phyloP scores from a whole-genome alignment of 2,797 vertebrate genomes.

The Phrynocephalus guinanensis region DNA sequence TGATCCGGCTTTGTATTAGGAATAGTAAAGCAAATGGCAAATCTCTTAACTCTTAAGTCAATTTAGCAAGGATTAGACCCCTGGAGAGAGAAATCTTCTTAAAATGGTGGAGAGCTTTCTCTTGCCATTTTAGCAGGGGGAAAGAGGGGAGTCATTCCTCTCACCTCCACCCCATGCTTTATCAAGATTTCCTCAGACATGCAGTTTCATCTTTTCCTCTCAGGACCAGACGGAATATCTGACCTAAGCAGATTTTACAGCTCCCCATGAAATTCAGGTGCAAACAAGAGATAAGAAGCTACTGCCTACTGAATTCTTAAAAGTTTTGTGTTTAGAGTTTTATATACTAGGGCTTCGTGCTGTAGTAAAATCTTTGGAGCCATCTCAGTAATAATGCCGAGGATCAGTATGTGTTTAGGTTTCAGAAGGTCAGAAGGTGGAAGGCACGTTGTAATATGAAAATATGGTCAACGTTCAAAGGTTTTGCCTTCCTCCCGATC shows the following conservation, averaged over 20 bases:
- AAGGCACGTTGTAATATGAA: not conserved
- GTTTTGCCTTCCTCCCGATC: not conserved
- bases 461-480: not conserved
- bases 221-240: constrained; percentile 29
- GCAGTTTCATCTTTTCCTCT: constrained; percentile 29
- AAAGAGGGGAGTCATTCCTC: constrained; percentile 1
- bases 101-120: constrained; percentile 47
- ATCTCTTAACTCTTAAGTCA: constrained; percentile 58
- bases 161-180: constrained; percentile 17
- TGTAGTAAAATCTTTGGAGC: not conserved
- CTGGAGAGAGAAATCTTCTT: constrained; percentile 41
- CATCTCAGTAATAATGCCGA: not conserved
- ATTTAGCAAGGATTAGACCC: constrained; percentile 59
- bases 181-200: constrained; percentile 43
- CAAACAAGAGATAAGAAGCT: constrained; percentile 27
- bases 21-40: constrained; percentile 44
- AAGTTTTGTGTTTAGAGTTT: constrained; percentile 24
- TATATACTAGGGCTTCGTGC: constrained; percentile 2
- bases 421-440: not conserved
- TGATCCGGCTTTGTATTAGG: constrained; percentile 39
- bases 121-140: constrained; percentile 18
- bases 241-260: constrained; percentile 47
- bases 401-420: not conserved
- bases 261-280: constrained; percentile 45
- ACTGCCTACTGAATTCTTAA: constrained; percentile 10